phyloP scores from a whole-genome alignment of 1,140 invertebrate species.

The Drosophila santomea region DNA sequence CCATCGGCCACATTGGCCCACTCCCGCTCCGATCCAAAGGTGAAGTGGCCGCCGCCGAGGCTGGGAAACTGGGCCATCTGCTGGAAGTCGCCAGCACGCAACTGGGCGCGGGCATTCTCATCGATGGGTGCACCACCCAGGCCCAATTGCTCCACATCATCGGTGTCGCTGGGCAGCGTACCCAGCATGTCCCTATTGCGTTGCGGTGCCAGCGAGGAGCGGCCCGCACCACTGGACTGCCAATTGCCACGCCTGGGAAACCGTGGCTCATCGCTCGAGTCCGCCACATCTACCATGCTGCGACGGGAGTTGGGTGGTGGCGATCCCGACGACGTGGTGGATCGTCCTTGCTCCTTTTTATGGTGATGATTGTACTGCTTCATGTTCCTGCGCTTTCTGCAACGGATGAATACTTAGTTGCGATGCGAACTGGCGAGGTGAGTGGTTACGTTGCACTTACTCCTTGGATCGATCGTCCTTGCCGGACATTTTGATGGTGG shows the following conservation, averaged over 20 bases:
- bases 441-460: conserved; percentile 63
- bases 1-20: conserved; percentile 64
- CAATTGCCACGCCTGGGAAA: conserved; percentile 58
- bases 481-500: conserved; percentile 53
- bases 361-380: conserved; percentile 66
- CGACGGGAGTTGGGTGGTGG: conserved; percentile 54
- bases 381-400: conserved; percentile 75
- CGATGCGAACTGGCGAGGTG: background rate
- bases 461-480: conserved; percentile 83
- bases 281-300: conserved; percentile 77
- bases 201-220: conserved; percentile 50
- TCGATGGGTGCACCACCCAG: conserved; percentile 53
- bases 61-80: conserved; percentile 65
- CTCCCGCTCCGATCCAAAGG: conserved; percentile 75
- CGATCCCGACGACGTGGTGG: conserved; percentile 71
- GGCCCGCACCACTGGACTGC: conserved; percentile 29
- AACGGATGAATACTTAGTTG: background rate
- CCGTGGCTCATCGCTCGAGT: conserved; percentile 78
- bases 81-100: conserved; percentile 72
- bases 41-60: conserved; percentile 75
- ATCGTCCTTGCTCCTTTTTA: conserved; percentile 49
- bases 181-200: conserved; percentile 59
- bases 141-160: conserved; percentile 53
- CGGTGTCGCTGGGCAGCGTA: conserved; percentile 54
- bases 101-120: conserved; percentile 69